A percentile compares a stretch with the other conserved stretches of the same genome.
Conservation (phyloP, 2,888 invertebrate species). For the Neocrepidodera transversa region DNA sequence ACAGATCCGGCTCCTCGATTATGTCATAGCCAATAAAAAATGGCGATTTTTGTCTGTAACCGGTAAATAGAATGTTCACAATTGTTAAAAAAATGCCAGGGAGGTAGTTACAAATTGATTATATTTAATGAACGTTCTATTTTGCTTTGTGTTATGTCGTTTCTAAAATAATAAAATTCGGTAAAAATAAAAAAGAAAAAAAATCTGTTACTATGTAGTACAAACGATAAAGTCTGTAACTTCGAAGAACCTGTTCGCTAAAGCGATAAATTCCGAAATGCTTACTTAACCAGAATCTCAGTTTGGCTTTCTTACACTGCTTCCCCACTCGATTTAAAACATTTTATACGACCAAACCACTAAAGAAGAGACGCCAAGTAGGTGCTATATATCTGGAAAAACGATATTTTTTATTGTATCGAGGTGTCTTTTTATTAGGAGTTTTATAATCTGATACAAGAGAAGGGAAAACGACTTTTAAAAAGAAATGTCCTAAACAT, state of each 20-base stretch:
- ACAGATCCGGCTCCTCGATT: too few species aligned
- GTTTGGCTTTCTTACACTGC: not conserved
- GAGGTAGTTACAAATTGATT: too few species aligned
- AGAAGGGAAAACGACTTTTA: conserved; percentile 53
- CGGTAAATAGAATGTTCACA: too few species aligned
- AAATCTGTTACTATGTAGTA: too few species aligned
- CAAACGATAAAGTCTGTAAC: not conserved
- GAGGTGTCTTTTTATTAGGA: conserved; percentile 56
- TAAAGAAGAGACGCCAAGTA: conserved; percentile 55
- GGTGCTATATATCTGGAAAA: conserved; percentile 49
- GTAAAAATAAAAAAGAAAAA: too few species aligned
- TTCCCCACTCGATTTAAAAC: conserved; percentile 36
- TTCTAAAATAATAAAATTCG: too few species aligned
- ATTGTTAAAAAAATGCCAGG: too few species aligned
- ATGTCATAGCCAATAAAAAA: too few species aligned
- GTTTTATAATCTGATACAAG: conserved; percentile 55
- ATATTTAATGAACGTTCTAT: too few species aligned
- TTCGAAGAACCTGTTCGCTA: not conserved
- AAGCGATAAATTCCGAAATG: not conserved
- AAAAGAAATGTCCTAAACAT: conserved; percentile 54
- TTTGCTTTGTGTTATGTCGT: too few species aligned
- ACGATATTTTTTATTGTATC: conserved; percentile 54
- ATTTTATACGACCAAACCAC: conserved; percentile 45
- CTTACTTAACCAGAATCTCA: not conserved
- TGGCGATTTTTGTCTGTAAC: too few species aligned